phyloP scores from a whole-genome alignment of 2,113 vertebrate species.

The Gallinago paraguaiae region DNA sequence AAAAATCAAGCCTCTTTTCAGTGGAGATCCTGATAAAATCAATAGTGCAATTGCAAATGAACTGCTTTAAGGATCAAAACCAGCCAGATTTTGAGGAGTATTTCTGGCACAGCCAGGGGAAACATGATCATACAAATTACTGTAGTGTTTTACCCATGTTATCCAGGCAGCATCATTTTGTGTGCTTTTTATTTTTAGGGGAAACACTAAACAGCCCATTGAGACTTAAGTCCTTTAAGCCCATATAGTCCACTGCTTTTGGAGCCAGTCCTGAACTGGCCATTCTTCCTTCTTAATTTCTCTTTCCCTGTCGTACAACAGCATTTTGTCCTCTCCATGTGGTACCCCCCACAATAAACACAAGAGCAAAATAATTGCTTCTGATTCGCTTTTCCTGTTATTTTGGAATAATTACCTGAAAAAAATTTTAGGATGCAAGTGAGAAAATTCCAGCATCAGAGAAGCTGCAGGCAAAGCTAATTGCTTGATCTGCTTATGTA shows the following conservation, averaged over 20 bases:
- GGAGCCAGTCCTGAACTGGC: neutral
- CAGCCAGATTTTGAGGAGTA: neutral
- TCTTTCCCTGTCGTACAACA: neutral
- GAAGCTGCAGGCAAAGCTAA: conserved; percentile 68
- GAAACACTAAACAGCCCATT: neutral
- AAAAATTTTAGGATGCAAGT: conserved; percentile 65
- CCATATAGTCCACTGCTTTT: neutral
- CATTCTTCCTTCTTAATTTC: neutral
- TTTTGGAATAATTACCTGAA: conserved; percentile 61
- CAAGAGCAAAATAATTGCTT: neutral
- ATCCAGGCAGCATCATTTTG: neutral
- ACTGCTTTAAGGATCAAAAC: neutral
- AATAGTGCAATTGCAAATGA: neutral
- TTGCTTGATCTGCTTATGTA: conserved; percentile 69
- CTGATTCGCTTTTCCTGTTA: neutral
- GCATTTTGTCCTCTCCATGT: conserved; percentile 24
- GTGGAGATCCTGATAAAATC: neutral
- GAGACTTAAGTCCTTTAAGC: neutral
- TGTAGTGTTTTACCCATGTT: neutral
- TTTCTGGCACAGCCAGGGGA: neutral
- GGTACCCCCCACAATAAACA: conserved; percentile 24
- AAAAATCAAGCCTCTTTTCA: too few relatives aligned
- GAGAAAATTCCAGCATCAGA: conserved; percentile 55
- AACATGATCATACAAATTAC: neutral
- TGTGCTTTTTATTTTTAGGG: neutral